Conservation (phyloP, 2,888 invertebrate species). For the Leptopilina myrica region DNA sequence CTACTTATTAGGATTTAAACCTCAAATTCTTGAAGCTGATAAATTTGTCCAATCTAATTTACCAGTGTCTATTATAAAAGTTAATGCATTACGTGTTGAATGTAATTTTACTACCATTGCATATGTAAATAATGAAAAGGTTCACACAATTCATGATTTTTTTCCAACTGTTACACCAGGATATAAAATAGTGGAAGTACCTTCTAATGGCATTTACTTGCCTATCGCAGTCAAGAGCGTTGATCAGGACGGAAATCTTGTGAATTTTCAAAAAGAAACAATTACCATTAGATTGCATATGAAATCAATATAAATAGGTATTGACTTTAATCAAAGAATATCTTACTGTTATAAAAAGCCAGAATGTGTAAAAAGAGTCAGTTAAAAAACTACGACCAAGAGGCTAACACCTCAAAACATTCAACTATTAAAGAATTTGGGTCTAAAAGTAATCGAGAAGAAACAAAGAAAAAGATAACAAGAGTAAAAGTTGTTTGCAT, state of each 20-base stretch:
- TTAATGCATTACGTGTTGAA: slow-evolving; percentile 19
- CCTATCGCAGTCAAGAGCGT: slow-evolving; percentile 46
- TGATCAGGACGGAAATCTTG: slow-evolving; percentile 55
- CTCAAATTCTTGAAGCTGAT: not conserved
- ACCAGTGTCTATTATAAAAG: slow-evolving; percentile 5
- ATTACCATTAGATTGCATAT: slow-evolving; percentile 56
- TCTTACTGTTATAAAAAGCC: slow-evolving; percentile 39
- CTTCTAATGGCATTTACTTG: slow-evolving; percentile 34
- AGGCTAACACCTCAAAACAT: slow-evolving; percentile 50
- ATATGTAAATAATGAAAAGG: slow-evolving; percentile 30
- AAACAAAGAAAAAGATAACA: not conserved
- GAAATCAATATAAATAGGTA: slow-evolving; percentile 47
- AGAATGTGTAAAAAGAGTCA: slow-evolving; percentile 30
- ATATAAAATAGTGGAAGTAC: slow-evolving; percentile 68
- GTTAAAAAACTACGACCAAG: not conserved
- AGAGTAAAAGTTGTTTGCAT: not conserved
- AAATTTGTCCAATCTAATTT: not conserved
- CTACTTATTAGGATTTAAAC: not conserved
- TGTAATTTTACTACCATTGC: slow-evolving; percentile 31
- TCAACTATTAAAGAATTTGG: slow-evolving; percentile 49
- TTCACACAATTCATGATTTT: slow-evolving; percentile 35
- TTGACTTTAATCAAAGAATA: slow-evolving; percentile 41
- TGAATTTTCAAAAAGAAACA: slow-evolving; percentile 56
- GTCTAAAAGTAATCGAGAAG: slow-evolving; percentile 43
- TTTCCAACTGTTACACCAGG: slow-evolving; percentile 58